Evolutionary conservation across 2,113 vertebrate genomes (phyloP).

Genomic region (Salminus brasiliensis): DNA sequence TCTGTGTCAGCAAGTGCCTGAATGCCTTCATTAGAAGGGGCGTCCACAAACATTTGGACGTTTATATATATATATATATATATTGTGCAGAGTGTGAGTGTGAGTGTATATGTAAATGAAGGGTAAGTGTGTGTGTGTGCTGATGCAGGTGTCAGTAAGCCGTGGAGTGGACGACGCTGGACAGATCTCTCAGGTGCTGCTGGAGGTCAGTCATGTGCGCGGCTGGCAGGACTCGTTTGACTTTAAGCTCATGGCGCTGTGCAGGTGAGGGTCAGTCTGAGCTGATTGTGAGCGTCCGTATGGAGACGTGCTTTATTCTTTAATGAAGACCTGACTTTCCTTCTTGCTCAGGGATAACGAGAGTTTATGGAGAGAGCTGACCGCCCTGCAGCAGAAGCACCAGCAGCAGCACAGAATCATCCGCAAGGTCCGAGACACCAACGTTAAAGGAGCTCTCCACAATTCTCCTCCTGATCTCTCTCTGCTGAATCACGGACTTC

Average conservation of each 20-base stretch:
- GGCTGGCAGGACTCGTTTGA: constrained; percentile 45
- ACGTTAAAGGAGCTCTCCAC: too few relatives aligned
- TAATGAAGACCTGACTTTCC: too few relatives aligned
- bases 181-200: constrained; percentile 48
- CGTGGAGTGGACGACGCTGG: constrained; percentile 35
- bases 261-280: constrained; percentile 39
- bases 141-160: constrained; percentile 54
- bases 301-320: neutral
- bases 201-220: constrained; percentile 48
- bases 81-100: too few relatives aligned
- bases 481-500: too few relatives aligned
- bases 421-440: constrained; percentile 42
- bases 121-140: neutral
- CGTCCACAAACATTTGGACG: too few relatives aligned
- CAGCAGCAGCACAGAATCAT: constrained; percentile 57
- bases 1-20: too few relatives aligned
- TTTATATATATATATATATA: too few relatives aligned
- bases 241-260: constrained; percentile 49
- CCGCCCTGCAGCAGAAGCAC: constrained; percentile 48
- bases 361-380: constrained; percentile 51
- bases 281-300: neutral
- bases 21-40: too few relatives aligned
- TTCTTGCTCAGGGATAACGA: constrained; percentile 46
- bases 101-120: neutral
- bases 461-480: too few relatives aligned